Base-by-base conservation (phyloP, 2,113 vertebrate genomes). In the Eonycteris spelaea region DNA sequence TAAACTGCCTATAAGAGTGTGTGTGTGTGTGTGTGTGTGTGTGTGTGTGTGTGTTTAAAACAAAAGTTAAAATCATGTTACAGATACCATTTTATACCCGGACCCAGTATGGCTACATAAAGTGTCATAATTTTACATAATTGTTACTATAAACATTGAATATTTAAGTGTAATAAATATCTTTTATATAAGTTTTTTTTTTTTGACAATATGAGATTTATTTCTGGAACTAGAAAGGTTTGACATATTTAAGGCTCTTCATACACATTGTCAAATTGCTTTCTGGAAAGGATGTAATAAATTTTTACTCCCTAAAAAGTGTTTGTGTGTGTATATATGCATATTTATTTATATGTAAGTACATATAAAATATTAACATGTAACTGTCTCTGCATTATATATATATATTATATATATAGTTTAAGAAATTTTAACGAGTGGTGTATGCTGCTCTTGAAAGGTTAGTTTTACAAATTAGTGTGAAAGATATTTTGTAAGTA, bases 401-500 rank as follows among this genome's bases (percentile, higher is more conserved):
- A n/a, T n/a, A n/a, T n/a, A n/a, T n/a, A n/a, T 40, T 40, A 14
- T 79, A 30, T 85, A 65, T 13, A 55, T 43, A n/a, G 48, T 59
- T 77, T 53, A 77, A 85, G 75, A 67, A 91, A 77, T 92, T 38
- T 73, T 63, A 53, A 84, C 7, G n/a, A 73, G n/a, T 70, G 16
- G 15, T 12, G 15, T 84, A 35, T 61, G 19, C 57, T 33, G 55
- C 85, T 90, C 38, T 85, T 85, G 86, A 93, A 93, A 67, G n/a
- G 26, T 96, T 33, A 77, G 48, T 84, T 90, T 67, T 14, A 55
- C 40, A 86, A 79, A 35, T 79, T 28, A 71, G 6, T 38, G 18
- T 95, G 51, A 57, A 74, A 48, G 90, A 7, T 80, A 74, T 94
- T 91, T 91, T 91, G 21, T 82, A 55, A 84, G 35, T 95, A 6